Evolutionary conservation across 1,140 invertebrate species (phyloP).

Genomic region (Drosophila seguyi): DNA sequence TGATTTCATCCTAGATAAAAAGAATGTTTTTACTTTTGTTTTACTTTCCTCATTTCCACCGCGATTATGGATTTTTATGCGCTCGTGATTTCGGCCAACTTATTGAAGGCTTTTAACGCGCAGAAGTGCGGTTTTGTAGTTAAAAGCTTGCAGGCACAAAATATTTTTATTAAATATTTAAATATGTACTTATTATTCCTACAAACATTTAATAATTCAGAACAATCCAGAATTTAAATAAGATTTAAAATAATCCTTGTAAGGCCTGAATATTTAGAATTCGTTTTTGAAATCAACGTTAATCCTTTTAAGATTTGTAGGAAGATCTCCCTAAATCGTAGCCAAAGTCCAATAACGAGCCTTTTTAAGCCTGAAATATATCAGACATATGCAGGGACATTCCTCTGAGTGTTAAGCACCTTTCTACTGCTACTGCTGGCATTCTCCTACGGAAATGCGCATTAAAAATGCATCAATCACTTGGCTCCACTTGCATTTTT

Average conservation of each 20-base stretch:
- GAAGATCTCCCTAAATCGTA: not conserved
- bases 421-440: constrained; percentile 5
- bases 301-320: not conserved
- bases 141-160: not conserved
- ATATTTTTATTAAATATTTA: not conserved
- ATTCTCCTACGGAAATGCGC: constrained; percentile 55
- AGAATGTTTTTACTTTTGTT: constrained; percentile 45
- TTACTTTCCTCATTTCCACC: constrained; percentile 20
- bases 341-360: not conserved
- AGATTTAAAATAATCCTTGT: not conserved
- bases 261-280: not conserved
- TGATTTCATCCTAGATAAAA: constrained; percentile 77
- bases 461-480: constrained; percentile 85
- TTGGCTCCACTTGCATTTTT: constrained; percentile 33
- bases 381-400: not conserved
- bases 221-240: not conserved
- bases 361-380: not conserved
- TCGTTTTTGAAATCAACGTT: not conserved
- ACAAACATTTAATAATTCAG: not conserved
- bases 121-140: not conserved
- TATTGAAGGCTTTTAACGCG: constrained; percentile 34
- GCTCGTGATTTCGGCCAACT: constrained; percentile 49
- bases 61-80: constrained; percentile 48
- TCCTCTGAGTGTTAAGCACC: constrained; percentile 5
- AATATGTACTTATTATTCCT: not conserved